phyloP scores from a whole-genome alignment of 2,888 invertebrate genomes.

The Cryptocephalus primarius region DNA sequence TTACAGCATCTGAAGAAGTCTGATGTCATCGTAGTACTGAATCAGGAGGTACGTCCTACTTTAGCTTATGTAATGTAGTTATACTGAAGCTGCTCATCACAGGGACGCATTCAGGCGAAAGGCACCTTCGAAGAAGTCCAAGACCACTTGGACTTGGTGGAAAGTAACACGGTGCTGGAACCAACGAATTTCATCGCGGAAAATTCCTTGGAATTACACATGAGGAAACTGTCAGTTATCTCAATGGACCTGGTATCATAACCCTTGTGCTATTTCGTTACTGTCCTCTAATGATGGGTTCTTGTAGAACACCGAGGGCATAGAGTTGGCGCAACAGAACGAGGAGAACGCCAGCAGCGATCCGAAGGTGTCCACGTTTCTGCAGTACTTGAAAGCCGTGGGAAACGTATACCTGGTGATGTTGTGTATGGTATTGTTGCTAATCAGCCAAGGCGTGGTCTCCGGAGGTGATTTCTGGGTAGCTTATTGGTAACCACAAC shows the following conservation, averaged over 20 bases:
- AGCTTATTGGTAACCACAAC: conserved; percentile 30
- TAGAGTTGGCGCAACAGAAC: conserved; percentile 1
- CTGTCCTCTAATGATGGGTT: background rate
- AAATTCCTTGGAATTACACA: background rate
- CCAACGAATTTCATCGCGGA: conserved; percentile 1
- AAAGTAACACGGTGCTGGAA: conserved; percentile 7
- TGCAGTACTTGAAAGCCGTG: conserved; percentile 25
- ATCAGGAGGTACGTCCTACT: conserved; percentile 39
- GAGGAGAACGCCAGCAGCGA: conserved; percentile 13
- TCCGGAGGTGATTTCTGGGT: conserved; percentile 29
- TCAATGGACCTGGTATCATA: no score
- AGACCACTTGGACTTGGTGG: conserved; percentile 13
- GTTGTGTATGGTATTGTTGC: conserved; percentile 14
- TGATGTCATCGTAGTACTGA: conserved; percentile 53
- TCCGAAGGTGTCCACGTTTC: conserved; percentile 17
- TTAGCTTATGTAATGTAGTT: background rate
- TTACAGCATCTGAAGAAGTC: conserved; percentile 62
- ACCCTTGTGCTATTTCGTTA: no score
- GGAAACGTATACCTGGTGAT: conserved; percentile 17
- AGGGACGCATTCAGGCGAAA: conserved; percentile 17
- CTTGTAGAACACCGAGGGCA: conserved; percentile 4
- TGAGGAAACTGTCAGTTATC: no score
- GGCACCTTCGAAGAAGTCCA: conserved; percentile 18
- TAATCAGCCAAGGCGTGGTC: conserved; percentile 23
- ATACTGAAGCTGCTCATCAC: conserved; percentile 3